A percentile compares a stretch with the other conserved stretches of the same genome.
Evolutionary conservation across 2,797 vertebrate genomes (phyloP).

Genomic region (Tragelaphus oryx): DNA sequence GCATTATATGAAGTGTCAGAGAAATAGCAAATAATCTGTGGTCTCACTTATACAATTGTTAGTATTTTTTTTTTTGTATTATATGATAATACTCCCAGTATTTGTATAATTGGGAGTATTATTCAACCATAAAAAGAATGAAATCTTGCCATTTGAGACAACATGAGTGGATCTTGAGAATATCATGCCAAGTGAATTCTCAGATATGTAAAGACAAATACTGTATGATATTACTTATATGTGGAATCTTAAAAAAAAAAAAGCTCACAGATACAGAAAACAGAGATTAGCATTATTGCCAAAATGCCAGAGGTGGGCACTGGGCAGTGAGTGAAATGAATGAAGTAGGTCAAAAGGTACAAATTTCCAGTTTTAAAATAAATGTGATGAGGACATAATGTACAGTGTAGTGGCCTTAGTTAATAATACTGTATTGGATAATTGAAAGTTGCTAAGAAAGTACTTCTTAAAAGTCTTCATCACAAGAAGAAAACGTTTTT

Average conservation of each 20-base stretch:
- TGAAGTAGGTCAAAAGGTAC: not conserved
- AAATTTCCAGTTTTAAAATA: not conserved
- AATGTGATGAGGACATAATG: not conserved
- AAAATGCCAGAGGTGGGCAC: not conserved
- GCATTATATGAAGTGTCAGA: not conserved
- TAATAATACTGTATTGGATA: not conserved
- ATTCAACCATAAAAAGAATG: not conserved
- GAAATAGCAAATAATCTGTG: not conserved
- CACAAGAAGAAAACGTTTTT: not conserved
- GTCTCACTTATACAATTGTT: not conserved
- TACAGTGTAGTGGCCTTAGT: not conserved
- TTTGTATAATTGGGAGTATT: not conserved
- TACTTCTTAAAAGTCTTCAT: not conserved
- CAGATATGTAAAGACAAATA: not conserved
- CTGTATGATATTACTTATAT: not conserved
- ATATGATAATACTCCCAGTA: not conserved
- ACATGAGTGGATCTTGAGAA: not conserved
- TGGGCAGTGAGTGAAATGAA: not conserved
- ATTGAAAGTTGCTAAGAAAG: not conserved
- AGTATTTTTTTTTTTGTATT: not conserved
- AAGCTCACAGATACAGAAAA: not conserved
- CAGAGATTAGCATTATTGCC: not conserved
- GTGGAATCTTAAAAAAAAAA: not conserved
- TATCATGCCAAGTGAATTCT: not conserved
- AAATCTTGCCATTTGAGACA: not conserved